Evolutionary conservation across 1,140 invertebrate genomes (phyloP).

Genomic region (Plodia interpunctella): DNA sequence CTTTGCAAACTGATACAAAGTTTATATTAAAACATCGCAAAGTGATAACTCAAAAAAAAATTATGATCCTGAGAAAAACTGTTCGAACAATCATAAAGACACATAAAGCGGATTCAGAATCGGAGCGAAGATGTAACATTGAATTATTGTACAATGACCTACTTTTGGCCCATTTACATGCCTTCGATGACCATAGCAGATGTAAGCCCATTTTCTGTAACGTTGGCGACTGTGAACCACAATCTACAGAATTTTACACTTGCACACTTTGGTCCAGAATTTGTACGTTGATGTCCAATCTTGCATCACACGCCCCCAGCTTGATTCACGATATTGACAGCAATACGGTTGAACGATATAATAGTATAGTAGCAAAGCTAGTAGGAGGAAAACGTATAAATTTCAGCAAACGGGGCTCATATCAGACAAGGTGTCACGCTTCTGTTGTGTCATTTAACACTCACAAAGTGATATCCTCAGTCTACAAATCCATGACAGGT

Average conservation of each 20-base stretch:
- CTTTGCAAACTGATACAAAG: slow-evolving; percentile 2
- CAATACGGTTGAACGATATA: slow-evolving; percentile 61
- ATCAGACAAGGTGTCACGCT: slow-evolving; percentile 16
- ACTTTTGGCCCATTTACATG: neutral
- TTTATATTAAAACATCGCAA: neutral
- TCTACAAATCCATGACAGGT: no score
- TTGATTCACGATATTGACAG: slow-evolving; percentile 53
- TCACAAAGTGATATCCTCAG: no score
- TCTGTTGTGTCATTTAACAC: no score
- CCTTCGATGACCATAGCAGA: slow-evolving; percentile 8
- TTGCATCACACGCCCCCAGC: slow-evolving; percentile 19
- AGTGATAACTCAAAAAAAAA: neutral
- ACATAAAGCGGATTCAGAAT: no score
- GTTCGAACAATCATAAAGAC: no score
- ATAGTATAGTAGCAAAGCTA: slow-evolving; percentile 25
- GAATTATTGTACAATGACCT: neutral
- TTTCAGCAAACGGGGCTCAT: slow-evolving; percentile 32
- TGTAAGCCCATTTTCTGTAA: slow-evolving; percentile 7
- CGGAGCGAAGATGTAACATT: no score
- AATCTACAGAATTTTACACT: neutral
- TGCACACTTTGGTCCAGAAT: neutral
- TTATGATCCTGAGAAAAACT: no score
- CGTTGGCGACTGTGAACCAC: neutral
- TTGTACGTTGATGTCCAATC: neutral
- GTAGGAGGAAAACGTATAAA: slow-evolving; percentile 55